Percentiles rank a stretch among this genome's conserved stretches.
Conservation (phyloP, 2,113 vertebrate genomes). For the Paratilapia polleni region DNA sequence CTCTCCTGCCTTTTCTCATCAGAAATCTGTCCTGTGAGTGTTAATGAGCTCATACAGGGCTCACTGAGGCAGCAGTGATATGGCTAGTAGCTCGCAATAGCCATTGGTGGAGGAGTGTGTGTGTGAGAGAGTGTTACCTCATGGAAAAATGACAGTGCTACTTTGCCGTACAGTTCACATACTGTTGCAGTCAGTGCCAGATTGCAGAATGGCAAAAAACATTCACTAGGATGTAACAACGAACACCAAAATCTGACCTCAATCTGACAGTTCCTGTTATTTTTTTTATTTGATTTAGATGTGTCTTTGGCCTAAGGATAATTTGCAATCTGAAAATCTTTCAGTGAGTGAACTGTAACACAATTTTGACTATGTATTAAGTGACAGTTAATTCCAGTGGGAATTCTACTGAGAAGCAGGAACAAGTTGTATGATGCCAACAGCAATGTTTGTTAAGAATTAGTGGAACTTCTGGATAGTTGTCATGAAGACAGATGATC, state of each 20-base stretch:
- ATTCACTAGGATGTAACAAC: not conserved
- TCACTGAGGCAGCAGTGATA: conserved; percentile 54
- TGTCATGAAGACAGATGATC: not conserved
- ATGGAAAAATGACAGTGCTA: conserved; percentile 43
- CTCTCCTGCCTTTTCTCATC: conserved; percentile 10
- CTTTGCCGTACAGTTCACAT: conserved; percentile 39
- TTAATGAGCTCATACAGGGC: conserved; percentile 55
- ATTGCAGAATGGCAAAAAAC: not conserved
- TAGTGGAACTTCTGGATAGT: not conserved
- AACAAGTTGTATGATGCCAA: not conserved
- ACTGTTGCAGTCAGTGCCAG: conserved; percentile 19
- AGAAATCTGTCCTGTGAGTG: conserved; percentile 41
- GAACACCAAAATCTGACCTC: not conserved
- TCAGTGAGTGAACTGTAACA: not conserved
- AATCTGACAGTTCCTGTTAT: not conserved
- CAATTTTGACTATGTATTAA: conserved; percentile 1
- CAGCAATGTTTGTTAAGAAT: not conserved
- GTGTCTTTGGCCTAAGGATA: not conserved
- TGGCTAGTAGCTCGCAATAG: conserved; percentile 40
- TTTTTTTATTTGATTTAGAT: not conserved
- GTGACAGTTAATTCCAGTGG: not conserved
- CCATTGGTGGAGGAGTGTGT: conserved; percentile 8
- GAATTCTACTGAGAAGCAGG: not conserved
- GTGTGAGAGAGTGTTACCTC: conserved; percentile 31
- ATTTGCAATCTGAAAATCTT: not conserved